Conservation (phyloP, 1,140 invertebrate species). For the Drosophila rufa region DNA sequence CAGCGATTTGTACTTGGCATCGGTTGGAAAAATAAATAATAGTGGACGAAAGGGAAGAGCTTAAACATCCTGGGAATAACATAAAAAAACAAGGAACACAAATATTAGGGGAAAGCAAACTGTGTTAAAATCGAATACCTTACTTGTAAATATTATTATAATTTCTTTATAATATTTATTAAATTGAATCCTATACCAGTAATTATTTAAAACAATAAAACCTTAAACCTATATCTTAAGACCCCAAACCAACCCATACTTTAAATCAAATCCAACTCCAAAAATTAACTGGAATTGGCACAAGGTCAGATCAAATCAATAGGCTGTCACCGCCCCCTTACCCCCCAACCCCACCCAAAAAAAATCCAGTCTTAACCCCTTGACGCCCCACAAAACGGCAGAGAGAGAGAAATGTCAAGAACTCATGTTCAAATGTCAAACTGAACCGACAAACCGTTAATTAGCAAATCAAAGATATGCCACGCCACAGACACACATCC, state of each 20-base stretch:
- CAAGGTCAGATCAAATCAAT: conserved; percentile 40
- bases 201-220: too few relatives aligned
- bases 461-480: conserved; percentile 84
- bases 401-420: conserved; percentile 67
- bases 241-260: not conserved
- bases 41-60: not conserved
- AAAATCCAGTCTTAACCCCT: conserved; percentile 11
- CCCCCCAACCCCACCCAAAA: too few relatives aligned
- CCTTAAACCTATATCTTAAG: too few relatives aligned
- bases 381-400: conserved; percentile 11
- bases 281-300: not conserved
- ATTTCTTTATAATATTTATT: too few relatives aligned
- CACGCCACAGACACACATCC: conserved; percentile 55
- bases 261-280: too few relatives aligned
- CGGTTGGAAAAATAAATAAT: not conserved
- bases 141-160: too few relatives aligned
- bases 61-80: not conserved
- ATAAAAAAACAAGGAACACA: too few relatives aligned
- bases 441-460: conserved; percentile 82
- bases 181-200: too few relatives aligned
- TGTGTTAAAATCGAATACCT: too few relatives aligned
- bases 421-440: conserved; percentile 83
- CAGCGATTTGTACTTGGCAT: conserved; percentile 30
- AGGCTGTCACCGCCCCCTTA: not conserved
- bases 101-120: too few relatives aligned